Evolutionary conservation across 2,888 invertebrate species (phyloP).

Genomic region (Tenodera sinensis): DNA sequence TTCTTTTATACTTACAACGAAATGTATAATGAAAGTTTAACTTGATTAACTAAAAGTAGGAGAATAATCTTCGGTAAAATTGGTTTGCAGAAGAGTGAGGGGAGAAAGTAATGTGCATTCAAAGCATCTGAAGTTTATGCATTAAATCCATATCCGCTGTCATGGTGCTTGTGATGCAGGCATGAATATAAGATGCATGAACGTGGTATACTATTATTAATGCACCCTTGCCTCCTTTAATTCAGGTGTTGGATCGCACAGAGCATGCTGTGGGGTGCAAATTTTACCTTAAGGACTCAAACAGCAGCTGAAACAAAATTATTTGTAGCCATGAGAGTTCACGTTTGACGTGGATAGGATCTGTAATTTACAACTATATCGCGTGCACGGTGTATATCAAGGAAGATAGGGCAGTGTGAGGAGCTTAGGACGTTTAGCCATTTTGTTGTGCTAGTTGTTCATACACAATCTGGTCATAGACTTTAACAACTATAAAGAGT

Average conservation of each 20-base stretch:
- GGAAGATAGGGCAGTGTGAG: background rate
- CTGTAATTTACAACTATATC: background rate
- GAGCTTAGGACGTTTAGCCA: background rate
- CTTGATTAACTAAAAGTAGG: too few species aligned
- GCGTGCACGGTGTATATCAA: background rate
- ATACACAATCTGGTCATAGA: background rate
- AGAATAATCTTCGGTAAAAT: too few species aligned
- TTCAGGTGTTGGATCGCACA: background rate
- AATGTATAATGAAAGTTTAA: too few species aligned
- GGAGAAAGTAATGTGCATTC: too few species aligned
- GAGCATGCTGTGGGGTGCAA: background rate
- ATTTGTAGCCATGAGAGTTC: background rate
- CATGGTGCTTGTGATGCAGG: too few species aligned
- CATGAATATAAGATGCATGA: too few species aligned
- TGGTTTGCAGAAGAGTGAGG: too few species aligned
- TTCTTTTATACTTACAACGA: too few species aligned
- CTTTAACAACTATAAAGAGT: too few species aligned
- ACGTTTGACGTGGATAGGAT: background rate
- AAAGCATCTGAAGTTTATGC: too few species aligned
- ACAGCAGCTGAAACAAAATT: background rate
- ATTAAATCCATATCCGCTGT: too few species aligned
- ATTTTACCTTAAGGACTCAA: background rate
- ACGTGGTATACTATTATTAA: too few species aligned
- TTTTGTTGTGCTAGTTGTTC: background rate
- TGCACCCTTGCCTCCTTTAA: background rate